Evolutionary conservation across 2,888 invertebrate genomes (phyloP).

Genomic region (Gymnocheta viridis): DNA sequence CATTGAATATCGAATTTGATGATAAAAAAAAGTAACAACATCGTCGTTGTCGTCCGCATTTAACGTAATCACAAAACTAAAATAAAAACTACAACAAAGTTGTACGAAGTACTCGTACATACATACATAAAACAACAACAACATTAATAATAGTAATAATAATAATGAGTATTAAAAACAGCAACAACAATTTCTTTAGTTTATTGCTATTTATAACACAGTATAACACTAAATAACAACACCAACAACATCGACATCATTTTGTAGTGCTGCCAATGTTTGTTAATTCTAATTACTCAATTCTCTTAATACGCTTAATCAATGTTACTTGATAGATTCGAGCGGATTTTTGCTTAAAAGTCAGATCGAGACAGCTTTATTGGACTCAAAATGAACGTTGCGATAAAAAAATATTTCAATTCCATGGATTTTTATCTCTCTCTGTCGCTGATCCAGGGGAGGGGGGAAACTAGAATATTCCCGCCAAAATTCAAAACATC

Average conservation of each 20-base stretch:
- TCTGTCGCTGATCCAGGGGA: too few relatives aligned
- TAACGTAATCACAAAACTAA: conserved; percentile 48
- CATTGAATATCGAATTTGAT: not conserved
- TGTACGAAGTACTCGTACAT: not conserved
- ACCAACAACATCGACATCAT: conserved; percentile 4
- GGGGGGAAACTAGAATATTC: too few relatives aligned
- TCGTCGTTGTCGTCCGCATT: conserved; percentile 43
- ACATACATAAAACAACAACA: not conserved
- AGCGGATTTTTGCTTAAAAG: too few relatives aligned
- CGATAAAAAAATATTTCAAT: too few relatives aligned
- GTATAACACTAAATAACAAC: conserved; percentile 33
- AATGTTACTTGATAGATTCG: too few relatives aligned
- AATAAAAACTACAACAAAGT: conserved; percentile 25
- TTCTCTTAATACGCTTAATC: too few relatives aligned
- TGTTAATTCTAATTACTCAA: not conserved
- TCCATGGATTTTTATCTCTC: too few relatives aligned
- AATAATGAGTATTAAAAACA: conserved; percentile 34
- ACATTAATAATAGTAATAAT: too few relatives aligned
- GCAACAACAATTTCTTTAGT: conserved; percentile 30
- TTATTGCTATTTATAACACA: conserved; percentile 28
- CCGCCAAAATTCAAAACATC: too few relatives aligned
- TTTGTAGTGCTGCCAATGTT: not conserved
- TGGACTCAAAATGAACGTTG: too few relatives aligned
- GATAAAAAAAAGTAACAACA: not conserved
- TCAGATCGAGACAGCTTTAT: too few relatives aligned